Percentiles rank a stretch among this genome's conserved stretches.
phyloP scores from a whole-genome alignment of 92 coral and sea anemone genomes.

The Parazoanthus atlanticus region DNA sequence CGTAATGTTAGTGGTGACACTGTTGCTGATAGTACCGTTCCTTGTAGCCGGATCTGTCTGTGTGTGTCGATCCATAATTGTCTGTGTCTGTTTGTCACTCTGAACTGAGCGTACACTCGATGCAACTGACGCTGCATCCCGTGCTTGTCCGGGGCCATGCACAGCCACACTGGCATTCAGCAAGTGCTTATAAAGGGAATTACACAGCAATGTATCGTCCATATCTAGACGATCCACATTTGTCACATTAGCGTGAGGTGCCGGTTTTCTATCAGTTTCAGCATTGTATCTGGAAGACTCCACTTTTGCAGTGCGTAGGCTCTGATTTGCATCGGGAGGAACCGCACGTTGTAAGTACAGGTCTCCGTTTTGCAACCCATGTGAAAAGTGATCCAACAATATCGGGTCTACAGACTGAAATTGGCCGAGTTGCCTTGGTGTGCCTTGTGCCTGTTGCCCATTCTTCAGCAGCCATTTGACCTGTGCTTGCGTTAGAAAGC shows the following conservation, averaged over 20 bases:
- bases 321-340: background rate
- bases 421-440: background rate
- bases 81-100: slow-evolving; percentile 71
- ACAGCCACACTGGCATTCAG: background rate
- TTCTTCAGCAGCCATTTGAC: slow-evolving; percentile 59
- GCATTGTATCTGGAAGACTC: background rate
- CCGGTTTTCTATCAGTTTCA: slow-evolving; percentile 16
- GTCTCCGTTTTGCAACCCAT: background rate
- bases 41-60: slow-evolving; percentile 27
- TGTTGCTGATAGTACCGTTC: background rate
- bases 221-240: background rate
- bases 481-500: slow-evolving; percentile 57
- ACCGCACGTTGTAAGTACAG: background rate
- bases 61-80: slow-evolving; percentile 39
- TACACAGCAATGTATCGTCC: background rate
- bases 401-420: background rate
- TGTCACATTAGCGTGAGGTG: slow-evolving; percentile 4
- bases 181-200: slow-evolving; percentile 4
- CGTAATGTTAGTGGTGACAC: background rate
- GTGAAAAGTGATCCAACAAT: background rate
- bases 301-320: background rate
- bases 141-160: background rate
- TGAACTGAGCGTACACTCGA: slow-evolving; percentile 32
- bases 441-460: slow-evolving; percentile 15
- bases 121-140: slow-evolving; percentile 3